These are phyloP conservation scores for Tridacna crocea DNA, from an alignment of 2,888 invertebrate genomes.

Conservation along the genomic window DNA sequence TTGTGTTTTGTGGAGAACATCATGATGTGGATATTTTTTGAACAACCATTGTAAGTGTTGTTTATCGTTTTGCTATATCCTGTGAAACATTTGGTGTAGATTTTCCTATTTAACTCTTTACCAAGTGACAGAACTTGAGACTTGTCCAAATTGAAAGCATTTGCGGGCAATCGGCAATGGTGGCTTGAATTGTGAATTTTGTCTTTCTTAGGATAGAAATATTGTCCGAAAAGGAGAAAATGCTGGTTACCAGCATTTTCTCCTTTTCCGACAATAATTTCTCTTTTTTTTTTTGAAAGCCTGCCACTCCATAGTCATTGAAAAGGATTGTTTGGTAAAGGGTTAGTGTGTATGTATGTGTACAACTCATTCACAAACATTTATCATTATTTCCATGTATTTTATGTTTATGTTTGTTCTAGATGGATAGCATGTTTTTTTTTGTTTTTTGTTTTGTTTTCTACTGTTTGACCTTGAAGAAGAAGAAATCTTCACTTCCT, in stretches of 20 bases:
- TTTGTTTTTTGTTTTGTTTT: too few relatives aligned
- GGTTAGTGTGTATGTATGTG: slow-evolving; percentile 12
- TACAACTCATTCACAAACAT: not conserved
- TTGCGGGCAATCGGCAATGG: too few relatives aligned
- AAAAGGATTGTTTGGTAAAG: slow-evolving; percentile 1
- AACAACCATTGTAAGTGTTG: slow-evolving; percentile 20
- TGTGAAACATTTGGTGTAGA: slow-evolving; percentile 12
- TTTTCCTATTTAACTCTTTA: slow-evolving; percentile 15
- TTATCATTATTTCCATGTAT: slow-evolving; percentile 5
- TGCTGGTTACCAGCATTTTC: slow-evolving; percentile 10
- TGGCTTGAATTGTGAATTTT: too few relatives aligned
- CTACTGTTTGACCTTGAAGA: too few relatives aligned
- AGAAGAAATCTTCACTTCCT: too few relatives aligned
- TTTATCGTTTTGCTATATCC: slow-evolving; percentile 21
- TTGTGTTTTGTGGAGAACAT: slow-evolving; percentile 25
- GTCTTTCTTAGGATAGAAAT: not conserved
- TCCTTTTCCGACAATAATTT: slow-evolving; percentile 3
- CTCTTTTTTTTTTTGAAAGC: too few relatives aligned
- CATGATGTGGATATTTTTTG: slow-evolving; percentile 24
- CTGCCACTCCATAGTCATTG: not conserved
- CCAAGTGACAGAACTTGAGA: not conserved
- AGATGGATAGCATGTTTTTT: too few relatives aligned
- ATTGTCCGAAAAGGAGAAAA: not conserved
- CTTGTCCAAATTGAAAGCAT: too few relatives aligned
- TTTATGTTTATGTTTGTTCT: not conserved